These are phyloP conservation scores for Eidolon helvum DNA, from an alignment of 2,113 vertebrate genomes.

Conservation along the genomic window DNA sequence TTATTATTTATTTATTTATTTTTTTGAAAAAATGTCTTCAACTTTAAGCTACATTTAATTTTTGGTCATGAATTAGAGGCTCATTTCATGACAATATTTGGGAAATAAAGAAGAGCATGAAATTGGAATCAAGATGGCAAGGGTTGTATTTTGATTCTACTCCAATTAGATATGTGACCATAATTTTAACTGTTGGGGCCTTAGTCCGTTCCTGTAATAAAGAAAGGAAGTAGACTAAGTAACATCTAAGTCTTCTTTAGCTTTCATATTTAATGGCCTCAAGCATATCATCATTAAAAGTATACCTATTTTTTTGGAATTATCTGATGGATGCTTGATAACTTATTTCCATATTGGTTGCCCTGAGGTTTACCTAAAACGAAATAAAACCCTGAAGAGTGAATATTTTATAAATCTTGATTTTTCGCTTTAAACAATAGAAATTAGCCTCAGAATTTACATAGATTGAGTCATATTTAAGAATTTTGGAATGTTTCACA, in stretches of 20 bases:
- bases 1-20: not conserved
- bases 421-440: not conserved
- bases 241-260: not conserved
- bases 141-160: not conserved
- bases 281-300: not conserved
- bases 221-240: not conserved
- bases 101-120: not conserved
- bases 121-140: not conserved
- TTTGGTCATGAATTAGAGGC: not conserved
- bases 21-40: constrained; percentile 7
- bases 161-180: not conserved
- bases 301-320: not conserved
- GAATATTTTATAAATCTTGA: constrained; percentile 1
- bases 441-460: not conserved
- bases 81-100: not conserved
- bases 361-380: not conserved
- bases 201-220: not conserved
- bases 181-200: not conserved
- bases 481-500: not conserved
- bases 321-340: not conserved
- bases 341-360: not conserved
- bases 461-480: not conserved
- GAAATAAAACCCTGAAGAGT: constrained; percentile 19
- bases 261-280: not conserved
- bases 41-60: not conserved